Percentiles rank a stretch among this genome's conserved stretches.
phyloP scores from a whole-genome alignment of 1,140 invertebrate species.

The Drosophila punjabiensis region DNA sequence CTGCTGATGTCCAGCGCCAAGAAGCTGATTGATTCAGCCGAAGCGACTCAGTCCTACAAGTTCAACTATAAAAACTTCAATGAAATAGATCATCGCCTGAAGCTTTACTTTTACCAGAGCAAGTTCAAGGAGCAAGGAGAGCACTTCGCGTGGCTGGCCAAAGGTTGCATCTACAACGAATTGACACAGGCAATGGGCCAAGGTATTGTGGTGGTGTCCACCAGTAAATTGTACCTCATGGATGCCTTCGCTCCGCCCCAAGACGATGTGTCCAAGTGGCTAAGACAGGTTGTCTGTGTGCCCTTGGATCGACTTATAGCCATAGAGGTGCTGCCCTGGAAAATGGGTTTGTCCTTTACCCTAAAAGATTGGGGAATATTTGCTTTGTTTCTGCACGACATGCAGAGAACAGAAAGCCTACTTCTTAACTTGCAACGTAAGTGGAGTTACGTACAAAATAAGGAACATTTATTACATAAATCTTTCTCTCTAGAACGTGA shows the following conservation, averaged over 20 bases:
- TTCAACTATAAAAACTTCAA: constrained; percentile 87
- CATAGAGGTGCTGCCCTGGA: constrained; percentile 74
- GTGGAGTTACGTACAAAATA: not conserved
- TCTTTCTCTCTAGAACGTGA: constrained; percentile 72
- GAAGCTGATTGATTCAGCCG: constrained; percentile 53
- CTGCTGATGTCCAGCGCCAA: constrained; percentile 78
- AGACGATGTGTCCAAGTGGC: constrained; percentile 83
- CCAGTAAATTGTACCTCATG: constrained; percentile 86
- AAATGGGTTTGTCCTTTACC: constrained; percentile 69
- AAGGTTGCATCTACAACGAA: constrained; percentile 86
- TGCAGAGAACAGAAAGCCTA: constrained; percentile 70
- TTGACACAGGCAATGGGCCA: constrained; percentile 71
- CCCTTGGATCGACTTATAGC: constrained; percentile 61
- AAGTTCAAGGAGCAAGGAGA: constrained; percentile 87
- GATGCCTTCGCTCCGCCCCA: constrained; percentile 86
- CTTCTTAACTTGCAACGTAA: constrained; percentile 70
- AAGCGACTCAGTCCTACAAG: constrained; percentile 77
- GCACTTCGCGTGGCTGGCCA: constrained; percentile 86
- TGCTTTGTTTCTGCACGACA: constrained; percentile 74
- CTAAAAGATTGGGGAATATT: constrained; percentile 68
- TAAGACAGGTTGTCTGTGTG: constrained; percentile 60
- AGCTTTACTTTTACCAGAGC: constrained; percentile 87
- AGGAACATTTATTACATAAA: not conserved
- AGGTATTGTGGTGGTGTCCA: constrained; percentile 87
- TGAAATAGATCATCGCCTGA: constrained; percentile 87